Evolutionary conservation across 2,113 vertebrate genomes (phyloP).

Genomic region (Dipodomys stephensi): DNA sequence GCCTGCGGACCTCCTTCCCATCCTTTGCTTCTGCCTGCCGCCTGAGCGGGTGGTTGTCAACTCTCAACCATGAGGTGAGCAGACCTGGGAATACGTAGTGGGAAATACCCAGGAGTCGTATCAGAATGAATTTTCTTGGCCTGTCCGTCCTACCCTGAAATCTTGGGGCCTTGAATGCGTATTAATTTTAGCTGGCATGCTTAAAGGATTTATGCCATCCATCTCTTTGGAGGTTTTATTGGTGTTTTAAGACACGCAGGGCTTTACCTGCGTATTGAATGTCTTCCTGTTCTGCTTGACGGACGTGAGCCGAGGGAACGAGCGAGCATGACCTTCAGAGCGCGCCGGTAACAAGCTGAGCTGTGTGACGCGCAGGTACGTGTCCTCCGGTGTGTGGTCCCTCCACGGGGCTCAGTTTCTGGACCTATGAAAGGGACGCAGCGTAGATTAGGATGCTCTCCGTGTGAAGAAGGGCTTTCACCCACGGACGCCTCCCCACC

Average conservation of each 20-base stretch:
- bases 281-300: background rate
- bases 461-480: too few species aligned
- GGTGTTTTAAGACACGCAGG: background rate
- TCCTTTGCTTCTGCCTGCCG: too few species aligned
- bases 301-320: background rate
- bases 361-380: too few species aligned
- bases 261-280: background rate
- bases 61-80: background rate
- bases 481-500: too few species aligned
- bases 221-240: conserved; percentile 18
- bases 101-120: background rate
- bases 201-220: background rate
- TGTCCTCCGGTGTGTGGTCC: too few species aligned
- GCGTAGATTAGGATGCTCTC: background rate
- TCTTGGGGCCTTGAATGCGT: conserved; percentile 11
- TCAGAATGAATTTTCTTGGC: background rate
- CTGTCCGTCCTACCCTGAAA: conserved; percentile 2
- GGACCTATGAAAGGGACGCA: background rate
- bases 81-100: background rate
- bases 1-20: too few species aligned
- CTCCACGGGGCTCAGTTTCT: background rate
- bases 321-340: too few species aligned
- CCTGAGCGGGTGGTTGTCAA: too few species aligned
- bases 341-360: too few species aligned
- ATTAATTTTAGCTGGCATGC: conserved; percentile 15